Conservation (phyloP, 2,797 vertebrate genomes). For the Zalophus californianus region DNA sequence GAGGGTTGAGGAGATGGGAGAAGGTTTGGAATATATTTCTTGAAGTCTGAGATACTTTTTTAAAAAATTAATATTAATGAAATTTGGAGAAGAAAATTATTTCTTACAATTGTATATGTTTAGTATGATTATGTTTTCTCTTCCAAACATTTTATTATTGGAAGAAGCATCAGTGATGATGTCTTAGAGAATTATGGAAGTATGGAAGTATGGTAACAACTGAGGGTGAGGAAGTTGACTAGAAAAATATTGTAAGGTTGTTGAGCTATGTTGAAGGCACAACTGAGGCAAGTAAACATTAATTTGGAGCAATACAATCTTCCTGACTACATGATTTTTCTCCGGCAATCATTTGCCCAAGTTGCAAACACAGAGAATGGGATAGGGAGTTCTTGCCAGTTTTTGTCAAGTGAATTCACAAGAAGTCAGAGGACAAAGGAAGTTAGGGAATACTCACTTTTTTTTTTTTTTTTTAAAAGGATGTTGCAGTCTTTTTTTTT, state of each 20-base stretch:
- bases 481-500: too few relatives aligned
- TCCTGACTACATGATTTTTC: background rate
- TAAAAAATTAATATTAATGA: background rate
- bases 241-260: background rate
- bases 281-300: background rate
- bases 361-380: background rate
- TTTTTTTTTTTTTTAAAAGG: too few relatives aligned
- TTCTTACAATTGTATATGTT: background rate
- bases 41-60: background rate
- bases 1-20: background rate
- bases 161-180: background rate
- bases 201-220: background rate
- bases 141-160: background rate
- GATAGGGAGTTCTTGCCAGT: background rate
- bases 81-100: background rate
- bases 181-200: background rate
- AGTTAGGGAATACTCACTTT: background rate
- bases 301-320: background rate
- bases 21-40: background rate
- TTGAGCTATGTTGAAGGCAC: background rate
- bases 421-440: background rate
- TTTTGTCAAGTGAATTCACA: background rate
- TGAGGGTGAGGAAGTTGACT: background rate
- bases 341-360: background rate
- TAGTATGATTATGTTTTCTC: background rate